Conservation (phyloP, 2,797 vertebrate species). For the Benthosema pterotum region DNA sequence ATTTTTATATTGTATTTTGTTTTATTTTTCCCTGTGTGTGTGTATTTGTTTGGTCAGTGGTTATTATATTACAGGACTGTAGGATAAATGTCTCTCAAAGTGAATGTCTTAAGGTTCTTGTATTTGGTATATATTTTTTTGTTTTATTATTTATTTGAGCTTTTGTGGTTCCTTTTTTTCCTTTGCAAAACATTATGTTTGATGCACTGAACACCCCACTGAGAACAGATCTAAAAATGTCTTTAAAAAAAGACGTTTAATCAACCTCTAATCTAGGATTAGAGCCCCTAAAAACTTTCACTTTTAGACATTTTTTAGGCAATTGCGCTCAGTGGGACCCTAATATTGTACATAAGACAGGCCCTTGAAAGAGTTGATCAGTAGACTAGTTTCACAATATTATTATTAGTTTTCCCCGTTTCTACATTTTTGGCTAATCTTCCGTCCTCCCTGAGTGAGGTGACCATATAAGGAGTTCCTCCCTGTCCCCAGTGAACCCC, state of each 20-base stretch:
- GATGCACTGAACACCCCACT: slow-evolving; percentile 46
- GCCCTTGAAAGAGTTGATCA: slow-evolving; percentile 19
- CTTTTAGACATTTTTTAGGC: too few species aligned
- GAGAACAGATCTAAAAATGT: too few species aligned
- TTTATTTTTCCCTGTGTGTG: too few species aligned
- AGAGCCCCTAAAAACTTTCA: too few species aligned
- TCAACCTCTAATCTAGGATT: too few species aligned
- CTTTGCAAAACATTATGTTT: slow-evolving; percentile 30
- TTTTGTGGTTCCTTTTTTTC: slow-evolving; percentile 44
- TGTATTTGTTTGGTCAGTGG: slow-evolving; percentile 45
- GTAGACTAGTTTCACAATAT: not conserved
- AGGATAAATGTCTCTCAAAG: slow-evolving; percentile 19
- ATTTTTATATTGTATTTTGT: slow-evolving; percentile 17
- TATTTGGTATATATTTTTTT: slow-evolving; percentile 68
- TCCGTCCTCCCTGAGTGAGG: too few species aligned
- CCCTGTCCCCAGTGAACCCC: too few species aligned
- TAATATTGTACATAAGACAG: slow-evolving; percentile 26
- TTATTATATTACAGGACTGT: slow-evolving; percentile 23
- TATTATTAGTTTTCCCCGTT: too few species aligned
- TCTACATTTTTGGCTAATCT: too few species aligned
- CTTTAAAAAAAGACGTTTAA: too few species aligned
- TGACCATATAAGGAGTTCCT: too few species aligned
- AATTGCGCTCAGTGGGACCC: too few species aligned
- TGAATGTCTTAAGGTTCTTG: slow-evolving; percentile 45
- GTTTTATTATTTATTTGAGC: slow-evolving; percentile 61